Evolutionary conservation across 2,888 invertebrate genomes (phyloP).

Genomic region (Acronicta aceris): DNA sequence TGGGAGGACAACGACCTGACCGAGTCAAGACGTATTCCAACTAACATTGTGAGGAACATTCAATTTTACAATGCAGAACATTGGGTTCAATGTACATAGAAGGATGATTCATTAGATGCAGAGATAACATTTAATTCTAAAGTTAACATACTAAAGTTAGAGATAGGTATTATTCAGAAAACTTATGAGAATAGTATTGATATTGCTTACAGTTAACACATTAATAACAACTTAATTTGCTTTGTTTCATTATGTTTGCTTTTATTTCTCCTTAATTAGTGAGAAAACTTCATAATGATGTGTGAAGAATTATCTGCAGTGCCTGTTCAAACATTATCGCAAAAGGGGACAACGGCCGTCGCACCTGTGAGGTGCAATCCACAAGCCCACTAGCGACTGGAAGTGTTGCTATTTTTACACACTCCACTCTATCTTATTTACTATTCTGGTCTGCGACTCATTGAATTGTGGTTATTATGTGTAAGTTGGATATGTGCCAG

Average conservation of each 20-base stretch:
- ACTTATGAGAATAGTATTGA: slow-evolving; percentile 18
- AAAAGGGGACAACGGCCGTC: slow-evolving; percentile 80
- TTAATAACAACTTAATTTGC: neutral
- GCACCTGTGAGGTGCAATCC: slow-evolving; percentile 87
- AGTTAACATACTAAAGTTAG: slow-evolving; percentile 60
- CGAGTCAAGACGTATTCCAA: slow-evolving; percentile 82
- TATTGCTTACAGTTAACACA: slow-evolving; percentile 15
- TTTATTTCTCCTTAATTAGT: too few species aligned
- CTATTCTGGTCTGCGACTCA: slow-evolving; percentile 89
- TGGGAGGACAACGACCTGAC: slow-evolving; percentile 85
- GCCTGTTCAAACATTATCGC: slow-evolving; percentile 49
- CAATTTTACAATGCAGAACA: slow-evolving; percentile 81
- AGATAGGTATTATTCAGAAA: slow-evolving; percentile 49
- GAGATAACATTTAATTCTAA: slow-evolving; percentile 64
- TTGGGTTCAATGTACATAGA: slow-evolving; percentile 76
- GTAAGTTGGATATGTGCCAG: slow-evolving; percentile 88
- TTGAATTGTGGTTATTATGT: slow-evolving; percentile 90
- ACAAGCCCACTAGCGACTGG: slow-evolving; percentile 83
- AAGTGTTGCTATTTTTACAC: slow-evolving; percentile 87
- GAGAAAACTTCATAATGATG: too few species aligned
- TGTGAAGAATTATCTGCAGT: neutral
- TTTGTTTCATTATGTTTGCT: too few species aligned
- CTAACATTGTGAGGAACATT: slow-evolving; percentile 78
- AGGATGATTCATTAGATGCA: slow-evolving; percentile 77
- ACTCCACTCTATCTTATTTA: slow-evolving; percentile 88